Evolutionary conservation across 2,888 invertebrate genomes (phyloP).

Genomic region (Xylophagus ater): DNA sequence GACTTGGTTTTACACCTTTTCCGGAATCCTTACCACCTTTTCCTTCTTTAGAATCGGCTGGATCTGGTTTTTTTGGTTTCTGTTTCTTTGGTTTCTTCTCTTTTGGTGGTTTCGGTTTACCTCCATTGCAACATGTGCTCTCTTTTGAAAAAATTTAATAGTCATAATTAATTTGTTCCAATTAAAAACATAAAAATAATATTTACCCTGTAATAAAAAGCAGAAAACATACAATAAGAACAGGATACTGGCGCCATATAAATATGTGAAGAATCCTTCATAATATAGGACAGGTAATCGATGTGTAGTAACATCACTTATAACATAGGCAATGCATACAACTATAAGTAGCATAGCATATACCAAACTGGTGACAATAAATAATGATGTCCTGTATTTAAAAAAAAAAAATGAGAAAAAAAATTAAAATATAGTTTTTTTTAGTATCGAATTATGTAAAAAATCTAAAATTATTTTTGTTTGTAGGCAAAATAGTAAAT

Average conservation of each 20-base stretch:
- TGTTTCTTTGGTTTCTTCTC: constrained; percentile 60
- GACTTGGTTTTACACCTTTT: constrained; percentile 53
- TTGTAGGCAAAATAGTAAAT: not conserved
- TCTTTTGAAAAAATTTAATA: constrained; percentile 39
- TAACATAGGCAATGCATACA: constrained; percentile 86
- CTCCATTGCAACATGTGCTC: constrained; percentile 70
- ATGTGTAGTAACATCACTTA: constrained; percentile 89
- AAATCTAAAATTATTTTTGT: constrained; percentile 1
- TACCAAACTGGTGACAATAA: constrained; percentile 92
- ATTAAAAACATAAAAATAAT: constrained; percentile 3
- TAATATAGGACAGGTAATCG: constrained; percentile 85
- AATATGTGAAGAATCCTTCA: constrained; percentile 90
- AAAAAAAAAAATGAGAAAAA: constrained; percentile 13
- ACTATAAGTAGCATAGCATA: constrained; percentile 91
- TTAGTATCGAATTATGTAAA: not conserved
- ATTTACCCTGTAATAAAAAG: constrained; percentile 72
- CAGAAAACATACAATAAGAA: constrained; percentile 91
- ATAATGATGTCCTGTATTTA: constrained; percentile 72
- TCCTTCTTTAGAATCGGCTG: constrained; percentile 44
- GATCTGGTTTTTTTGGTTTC: constrained; percentile 50
- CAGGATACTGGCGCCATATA: constrained; percentile 85
- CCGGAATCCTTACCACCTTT: constrained; percentile 48
- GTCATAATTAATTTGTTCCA: not conserved
- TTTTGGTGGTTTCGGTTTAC: constrained; percentile 55
- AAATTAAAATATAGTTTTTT: not conserved